Evolutionary conservation across 2,888 invertebrate species (phyloP), one percentile per base, ranked within the genome.

Genomic region (Salticus scenicus): DNA sequence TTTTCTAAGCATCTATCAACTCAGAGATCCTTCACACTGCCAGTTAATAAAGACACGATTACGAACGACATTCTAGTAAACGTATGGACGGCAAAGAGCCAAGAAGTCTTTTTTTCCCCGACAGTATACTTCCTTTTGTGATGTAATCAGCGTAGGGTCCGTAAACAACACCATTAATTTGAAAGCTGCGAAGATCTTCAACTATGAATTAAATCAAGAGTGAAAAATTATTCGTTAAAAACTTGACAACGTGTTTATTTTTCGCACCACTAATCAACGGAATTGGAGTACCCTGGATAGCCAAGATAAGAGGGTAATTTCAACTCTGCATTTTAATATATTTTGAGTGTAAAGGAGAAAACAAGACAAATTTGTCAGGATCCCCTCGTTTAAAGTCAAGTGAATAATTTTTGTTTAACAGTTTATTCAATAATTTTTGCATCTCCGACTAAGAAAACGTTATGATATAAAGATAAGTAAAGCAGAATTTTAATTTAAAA

Each of bases 131-230:
- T n/a, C 57, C 57, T 57, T 57, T 24, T 24, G 24, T 57, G 20
- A 57, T 2, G 20, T 57, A 57, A 57, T 24, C 24, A 24, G 2
- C 20, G 2, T 4, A 24, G 12, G 4, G 12, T 20, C 24, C 57
- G 57, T 57, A 57, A 57, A 57, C 57, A 57, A 1, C 57, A 17
- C 57, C 57, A 57, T 57, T 57, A 24, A 57, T 57, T 24, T 24
- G 57, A 24, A 10, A 10, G 47, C 47, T 47, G 57, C 20, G 57
- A 57, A 57, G 4, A 57, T 57, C 24, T 24, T 12, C 5, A 24
- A 37, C 57, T 17, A n/a, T 0, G 7, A 12, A 57, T 57, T 57
- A 57, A n/a, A 24, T 57, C 1, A 12, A 24, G 24, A 24, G 2
- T 57, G 24, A 57, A 57, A 24, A 1, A 5, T 57, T 57, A 17